Evolutionary conservation across 1,140 invertebrate species (phyloP).

Genomic region (Pectinophora gossypiella): DNA sequence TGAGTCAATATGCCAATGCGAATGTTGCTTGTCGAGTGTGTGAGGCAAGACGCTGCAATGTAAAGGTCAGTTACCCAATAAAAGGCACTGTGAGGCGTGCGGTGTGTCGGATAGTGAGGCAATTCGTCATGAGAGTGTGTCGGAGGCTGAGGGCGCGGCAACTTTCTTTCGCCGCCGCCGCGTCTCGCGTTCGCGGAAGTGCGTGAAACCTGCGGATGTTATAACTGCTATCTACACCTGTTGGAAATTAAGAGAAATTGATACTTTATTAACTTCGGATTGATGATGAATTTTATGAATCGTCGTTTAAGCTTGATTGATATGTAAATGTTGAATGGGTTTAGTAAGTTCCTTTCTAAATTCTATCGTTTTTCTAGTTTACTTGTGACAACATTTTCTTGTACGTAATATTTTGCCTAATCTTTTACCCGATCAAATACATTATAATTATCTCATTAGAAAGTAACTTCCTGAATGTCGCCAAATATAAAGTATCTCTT

Average conservation of each 20-base stretch:
- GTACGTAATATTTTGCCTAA: no score
- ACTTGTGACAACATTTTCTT: no score
- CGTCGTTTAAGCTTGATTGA: background rate
- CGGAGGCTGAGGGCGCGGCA: slow-evolving; percentile 26
- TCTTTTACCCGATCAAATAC: no score
- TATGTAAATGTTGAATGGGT: background rate
- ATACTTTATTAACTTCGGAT: background rate
- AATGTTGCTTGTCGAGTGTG: slow-evolving; percentile 7
- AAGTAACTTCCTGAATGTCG: no score
- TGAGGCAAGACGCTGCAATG: slow-evolving; percentile 8
- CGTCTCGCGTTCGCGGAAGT: slow-evolving; percentile 28
- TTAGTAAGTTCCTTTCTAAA: no score
- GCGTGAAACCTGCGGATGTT: slow-evolving; percentile 19
- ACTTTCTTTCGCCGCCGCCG: slow-evolving; percentile 27
- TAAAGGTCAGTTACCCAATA: slow-evolving; percentile 30
- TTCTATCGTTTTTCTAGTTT: no score
- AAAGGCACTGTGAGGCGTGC: slow-evolving; percentile 6
- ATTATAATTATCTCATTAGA: no score
- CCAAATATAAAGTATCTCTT: no score
- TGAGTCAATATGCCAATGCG: background rate
- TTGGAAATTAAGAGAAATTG: slow-evolving; percentile 2
- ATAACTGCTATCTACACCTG: background rate
- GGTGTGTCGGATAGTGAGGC: slow-evolving; percentile 11
- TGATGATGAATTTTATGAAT: no score
- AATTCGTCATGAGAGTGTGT: slow-evolving; percentile 25